Conservation (phyloP, 1,140 invertebrate genomes). For the Drosophila azteca region DNA sequence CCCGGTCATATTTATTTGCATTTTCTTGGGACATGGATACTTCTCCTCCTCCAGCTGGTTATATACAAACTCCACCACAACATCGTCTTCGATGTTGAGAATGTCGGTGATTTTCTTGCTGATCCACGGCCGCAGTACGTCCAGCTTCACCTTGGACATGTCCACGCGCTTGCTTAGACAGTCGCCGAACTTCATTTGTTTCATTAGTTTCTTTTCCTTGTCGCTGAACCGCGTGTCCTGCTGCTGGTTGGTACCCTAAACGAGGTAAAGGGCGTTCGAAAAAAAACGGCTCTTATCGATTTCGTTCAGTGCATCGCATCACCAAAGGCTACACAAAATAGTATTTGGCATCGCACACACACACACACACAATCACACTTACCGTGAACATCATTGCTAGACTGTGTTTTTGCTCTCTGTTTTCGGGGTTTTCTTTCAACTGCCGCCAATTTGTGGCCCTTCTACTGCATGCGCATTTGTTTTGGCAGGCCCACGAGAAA, state of each 20-base stretch:
- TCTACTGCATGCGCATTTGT: constrained; percentile 54
- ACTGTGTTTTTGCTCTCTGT: constrained; percentile 33
- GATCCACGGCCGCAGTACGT: constrained; percentile 99
- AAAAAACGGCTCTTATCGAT: constrained; percentile 34
- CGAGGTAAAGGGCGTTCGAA: background rate
- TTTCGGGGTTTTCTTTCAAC: constrained; percentile 49
- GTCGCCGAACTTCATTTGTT: constrained; percentile 99
- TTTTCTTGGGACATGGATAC: constrained; percentile 98
- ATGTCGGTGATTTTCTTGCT: constrained; percentile 97
- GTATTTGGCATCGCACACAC: constrained; percentile 9
- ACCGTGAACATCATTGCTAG: constrained; percentile 81
- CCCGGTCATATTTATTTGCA: constrained; percentile 99
- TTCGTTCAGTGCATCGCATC: constrained; percentile 30
- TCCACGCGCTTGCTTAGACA: constrained; percentile 96
- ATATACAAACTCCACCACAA: constrained; percentile 99
- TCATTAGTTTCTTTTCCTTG: constrained; percentile 99
- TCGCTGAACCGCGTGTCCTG: constrained; percentile 99
- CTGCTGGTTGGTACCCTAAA: constrained; percentile 97
- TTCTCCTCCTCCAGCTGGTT: constrained; percentile 97
- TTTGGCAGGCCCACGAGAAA: constrained; percentile 46
- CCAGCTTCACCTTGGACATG: constrained; percentile 98
- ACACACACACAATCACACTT: constrained; percentile 39
- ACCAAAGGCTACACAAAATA: background rate
- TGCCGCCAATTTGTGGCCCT: constrained; percentile 33
- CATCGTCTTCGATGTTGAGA: constrained; percentile 98